These are phyloP conservation scores for Scleropages formosus DNA, from an alignment of 2,797 vertebrate genomes.

Conservation along the genomic window DNA sequence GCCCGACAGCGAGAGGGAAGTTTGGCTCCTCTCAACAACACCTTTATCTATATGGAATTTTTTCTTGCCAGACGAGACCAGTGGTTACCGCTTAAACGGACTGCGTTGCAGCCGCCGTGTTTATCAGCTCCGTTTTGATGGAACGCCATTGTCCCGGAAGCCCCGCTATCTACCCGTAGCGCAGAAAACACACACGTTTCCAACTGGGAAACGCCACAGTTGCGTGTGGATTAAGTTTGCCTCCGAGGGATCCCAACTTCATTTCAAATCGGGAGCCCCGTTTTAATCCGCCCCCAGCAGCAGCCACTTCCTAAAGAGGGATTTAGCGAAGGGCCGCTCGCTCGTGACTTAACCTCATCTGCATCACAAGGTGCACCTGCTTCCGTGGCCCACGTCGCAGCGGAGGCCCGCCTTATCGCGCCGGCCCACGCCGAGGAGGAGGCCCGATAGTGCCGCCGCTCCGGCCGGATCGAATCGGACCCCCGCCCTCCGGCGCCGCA, in stretches of 20 bases:
- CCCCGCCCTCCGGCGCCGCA: neutral
- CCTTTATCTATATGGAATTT: neutral
- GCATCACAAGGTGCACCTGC: conserved; percentile 29
- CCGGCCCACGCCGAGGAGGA: conserved; percentile 10
- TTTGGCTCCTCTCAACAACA: neutral
- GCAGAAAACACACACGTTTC: conserved; percentile 16
- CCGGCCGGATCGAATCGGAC: neutral
- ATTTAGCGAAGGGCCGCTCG: conserved; percentile 16
- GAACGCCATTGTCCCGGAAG: conserved; percentile 25
- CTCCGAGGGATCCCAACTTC: conserved; percentile 28
- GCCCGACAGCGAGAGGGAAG: too few relatives aligned
- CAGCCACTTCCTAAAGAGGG: conserved; percentile 21
- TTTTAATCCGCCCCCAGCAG: conserved; percentile 27
- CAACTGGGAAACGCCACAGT: conserved; percentile 12
- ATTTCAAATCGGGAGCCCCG: conserved; percentile 12
- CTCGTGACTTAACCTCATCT: conserved; percentile 38
- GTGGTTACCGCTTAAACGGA: conserved; percentile 6
- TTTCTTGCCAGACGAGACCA: conserved; percentile 5
- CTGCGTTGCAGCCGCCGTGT: neutral
- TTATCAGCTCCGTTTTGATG: conserved; percentile 9
- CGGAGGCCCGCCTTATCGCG: conserved; percentile 27
- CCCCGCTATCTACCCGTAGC: conserved; percentile 14
- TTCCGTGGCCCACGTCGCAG: neutral
- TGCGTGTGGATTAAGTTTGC: conserved; percentile 33
- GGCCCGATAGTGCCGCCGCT: neutral